Evolutionary conservation across 2,797 vertebrate genomes (phyloP).

Genomic region (Ataeniobius toweri): DNA sequence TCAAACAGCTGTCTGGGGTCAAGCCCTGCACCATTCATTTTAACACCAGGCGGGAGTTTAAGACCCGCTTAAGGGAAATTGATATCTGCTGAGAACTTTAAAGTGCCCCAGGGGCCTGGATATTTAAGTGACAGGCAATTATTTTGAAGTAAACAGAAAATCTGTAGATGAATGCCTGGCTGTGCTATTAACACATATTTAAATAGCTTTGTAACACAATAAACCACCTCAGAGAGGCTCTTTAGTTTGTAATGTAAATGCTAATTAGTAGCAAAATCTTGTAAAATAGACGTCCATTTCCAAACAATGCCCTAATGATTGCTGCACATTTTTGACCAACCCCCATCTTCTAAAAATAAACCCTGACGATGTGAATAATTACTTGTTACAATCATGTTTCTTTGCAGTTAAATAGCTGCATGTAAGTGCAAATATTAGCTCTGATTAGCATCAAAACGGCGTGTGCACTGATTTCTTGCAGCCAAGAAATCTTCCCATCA

Average conservation of each 20-base stretch:
- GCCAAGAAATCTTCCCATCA: neutral
- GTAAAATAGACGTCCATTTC: slow-evolving; percentile 16
- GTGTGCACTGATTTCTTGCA: neutral
- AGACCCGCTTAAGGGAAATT: slow-evolving; percentile 51
- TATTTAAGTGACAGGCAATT: slow-evolving; percentile 50
- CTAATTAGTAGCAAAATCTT: slow-evolving; percentile 36
- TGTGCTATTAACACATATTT: slow-evolving; percentile 33
- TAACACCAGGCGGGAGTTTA: slow-evolving; percentile 57
- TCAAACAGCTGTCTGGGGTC: slow-evolving; percentile 67
- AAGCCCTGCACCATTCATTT: slow-evolving; percentile 51
- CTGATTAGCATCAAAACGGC: slow-evolving; percentile 4
- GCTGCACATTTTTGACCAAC: slow-evolving; percentile 12
- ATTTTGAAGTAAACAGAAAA: slow-evolving; percentile 52
- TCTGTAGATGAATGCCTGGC: slow-evolving; percentile 14
- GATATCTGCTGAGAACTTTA: slow-evolving; percentile 51
- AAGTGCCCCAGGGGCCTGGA: slow-evolving; percentile 48
- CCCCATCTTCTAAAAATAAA: slow-evolving; percentile 24
- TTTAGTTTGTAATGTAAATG: slow-evolving; percentile 22
- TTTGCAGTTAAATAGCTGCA: neutral
- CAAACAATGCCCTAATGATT: slow-evolving; percentile 64
- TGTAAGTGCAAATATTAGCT: slow-evolving; percentile 12
- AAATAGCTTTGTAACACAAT: slow-evolving; percentile 28
- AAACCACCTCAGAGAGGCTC: slow-evolving; percentile 17
- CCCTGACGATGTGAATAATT: slow-evolving; percentile 36
- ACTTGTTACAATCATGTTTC: slow-evolving; percentile 4